Evolutionary conservation across 2,113 vertebrate genomes (phyloP).

Genomic region (Martes martes): DNA sequence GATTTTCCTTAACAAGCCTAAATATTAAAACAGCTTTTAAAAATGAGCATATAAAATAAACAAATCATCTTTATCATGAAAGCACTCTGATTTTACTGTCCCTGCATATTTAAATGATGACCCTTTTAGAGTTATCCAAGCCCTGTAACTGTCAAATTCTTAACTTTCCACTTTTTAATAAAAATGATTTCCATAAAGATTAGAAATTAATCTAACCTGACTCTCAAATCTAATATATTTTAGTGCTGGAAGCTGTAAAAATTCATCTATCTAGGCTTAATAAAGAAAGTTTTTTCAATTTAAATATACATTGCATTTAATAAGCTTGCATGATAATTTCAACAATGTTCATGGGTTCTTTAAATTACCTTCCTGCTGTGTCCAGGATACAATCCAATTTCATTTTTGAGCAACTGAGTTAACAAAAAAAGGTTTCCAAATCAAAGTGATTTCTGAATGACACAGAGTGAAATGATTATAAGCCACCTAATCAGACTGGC

Average conservation of each 20-base stretch:
- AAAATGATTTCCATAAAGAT: conserved; percentile 83
- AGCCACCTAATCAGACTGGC: conserved; percentile 30
- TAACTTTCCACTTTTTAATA: conserved; percentile 83
- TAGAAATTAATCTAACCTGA: conserved; percentile 82
- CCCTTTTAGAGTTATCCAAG: conserved; percentile 67
- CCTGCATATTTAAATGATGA: conserved; percentile 77
- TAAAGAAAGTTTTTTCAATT: conserved; percentile 89
- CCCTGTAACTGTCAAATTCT: conserved; percentile 66
- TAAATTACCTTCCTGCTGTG: conserved; percentile 83
- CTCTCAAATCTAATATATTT: conserved; percentile 86
- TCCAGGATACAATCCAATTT: conserved; percentile 80
- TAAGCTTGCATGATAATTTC: conserved; percentile 88
- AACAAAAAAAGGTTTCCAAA: conserved; percentile 66
- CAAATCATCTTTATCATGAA: conserved; percentile 71
- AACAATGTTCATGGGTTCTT: conserved; percentile 85
- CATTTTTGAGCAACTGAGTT: conserved; percentile 74
- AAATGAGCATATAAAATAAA: conserved; percentile 71
- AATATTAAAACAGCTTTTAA: conserved; percentile 74
- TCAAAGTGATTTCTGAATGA: conserved; percentile 42
- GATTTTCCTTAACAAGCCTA: conserved; percentile 74
- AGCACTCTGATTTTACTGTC: conserved; percentile 77
- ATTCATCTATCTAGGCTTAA: conserved; percentile 87
- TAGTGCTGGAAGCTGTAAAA: conserved; percentile 89
- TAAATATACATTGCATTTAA: conserved; percentile 92
- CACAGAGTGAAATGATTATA: conserved; percentile 49